Evolutionary conservation across 2,888 invertebrate species (phyloP), one percentile per base, ranked within the genome.

Genomic region (Drosophila mimetica): DNA sequence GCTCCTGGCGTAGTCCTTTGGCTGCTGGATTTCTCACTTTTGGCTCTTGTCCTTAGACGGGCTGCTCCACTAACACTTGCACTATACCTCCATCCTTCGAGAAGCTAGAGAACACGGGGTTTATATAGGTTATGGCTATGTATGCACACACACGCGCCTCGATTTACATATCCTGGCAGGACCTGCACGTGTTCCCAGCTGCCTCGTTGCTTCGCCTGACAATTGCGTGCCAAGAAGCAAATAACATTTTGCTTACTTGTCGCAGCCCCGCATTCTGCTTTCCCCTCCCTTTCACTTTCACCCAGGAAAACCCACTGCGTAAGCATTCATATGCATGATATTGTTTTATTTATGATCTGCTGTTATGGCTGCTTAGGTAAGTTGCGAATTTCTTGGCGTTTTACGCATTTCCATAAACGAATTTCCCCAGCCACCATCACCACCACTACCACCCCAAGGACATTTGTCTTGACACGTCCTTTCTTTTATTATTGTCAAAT

Each of bases 281-380:
- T 25, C 6, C 25, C 7, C 25, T 1, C 22, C 46, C 3, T n/a
- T n/a, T n/a, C 28, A 22, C 55, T 9, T 36, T 5, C 37, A 25
- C 25, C 25, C 25, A 25, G 25, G 25, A 25, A 36, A 52, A 46
- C 58, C 46, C 42, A 53, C 47, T 39, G 50, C 66, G 65, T 73
- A 66, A 79, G 83, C 74, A 73, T 75, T 84, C 78, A 76, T 83
- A 55, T 30, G 30, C 1, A 30, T 55, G 71, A 74, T 80, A 82
- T 80, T 86, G 84, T 83, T 84, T 81, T 86, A 83, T 83, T 83
- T 86, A 83, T 84, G 80, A 83, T 83, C 84, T 75, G 22, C 28
- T 44, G 74, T 80, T 86, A 86, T 77, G 69, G 66, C 63, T 73
- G 77, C 77, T 75, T 69, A 69, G 76, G 71, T 65, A 66, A 52